Conservation (phyloP, 2,888 invertebrate species). For the Drosophila ustulata region DNA sequence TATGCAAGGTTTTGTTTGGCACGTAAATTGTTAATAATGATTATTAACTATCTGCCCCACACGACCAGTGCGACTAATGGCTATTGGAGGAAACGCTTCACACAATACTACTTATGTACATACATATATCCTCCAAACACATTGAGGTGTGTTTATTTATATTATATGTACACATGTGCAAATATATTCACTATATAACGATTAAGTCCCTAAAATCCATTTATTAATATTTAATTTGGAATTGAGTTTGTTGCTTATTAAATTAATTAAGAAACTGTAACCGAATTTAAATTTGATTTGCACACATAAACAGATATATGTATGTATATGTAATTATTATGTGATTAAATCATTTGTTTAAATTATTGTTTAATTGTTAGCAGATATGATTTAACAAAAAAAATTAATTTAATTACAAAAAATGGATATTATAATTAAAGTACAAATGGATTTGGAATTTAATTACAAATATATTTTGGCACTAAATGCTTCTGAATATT, state of each 20-base stretch:
- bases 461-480: background rate
- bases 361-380: background rate
- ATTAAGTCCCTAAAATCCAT: too few species aligned
- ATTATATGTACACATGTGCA: too few species aligned
- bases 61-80: background rate
- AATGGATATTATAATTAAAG: background rate
- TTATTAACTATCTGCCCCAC: conserved; percentile 63
- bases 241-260: too few species aligned
- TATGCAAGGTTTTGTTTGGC: conserved; percentile 44
- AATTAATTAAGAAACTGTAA: too few species aligned
- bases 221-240: too few species aligned
- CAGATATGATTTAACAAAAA: background rate
- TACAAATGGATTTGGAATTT: background rate
- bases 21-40: conserved; percentile 65
- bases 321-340: too few species aligned
- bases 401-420: too few species aligned
- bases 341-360: background rate
- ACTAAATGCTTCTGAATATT: too few species aligned
- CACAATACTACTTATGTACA: background rate
- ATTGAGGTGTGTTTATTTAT: too few species aligned
- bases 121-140: background rate
- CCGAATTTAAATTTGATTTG: too few species aligned
- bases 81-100: background rate
- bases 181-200: too few species aligned
- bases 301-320: too few species aligned